Evolutionary conservation across 2,797 vertebrate genomes (phyloP), one percentile per base, ranked within the genome.

Genomic region (Poeciliopsis gracilis): DNA sequence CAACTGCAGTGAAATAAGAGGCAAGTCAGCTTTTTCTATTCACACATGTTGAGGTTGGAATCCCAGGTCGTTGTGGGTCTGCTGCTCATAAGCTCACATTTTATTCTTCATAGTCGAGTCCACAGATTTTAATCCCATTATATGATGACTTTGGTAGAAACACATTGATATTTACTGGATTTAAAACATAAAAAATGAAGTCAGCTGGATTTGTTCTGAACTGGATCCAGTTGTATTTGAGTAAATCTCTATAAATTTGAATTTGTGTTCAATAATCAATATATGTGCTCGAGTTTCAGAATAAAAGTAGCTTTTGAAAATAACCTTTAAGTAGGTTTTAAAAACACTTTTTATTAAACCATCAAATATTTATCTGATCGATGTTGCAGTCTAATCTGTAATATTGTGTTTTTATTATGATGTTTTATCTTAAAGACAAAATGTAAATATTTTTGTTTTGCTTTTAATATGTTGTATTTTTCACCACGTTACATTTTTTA

Each of bases 41-140:
- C 67, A 18, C 67, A 70, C 67, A 46, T 70, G 67, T 45, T 70
- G 67, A 70, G 41, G 25, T 3, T 45, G 67, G 67, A n/a, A 46
- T 45, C 67, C 67, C 67, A 45, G 23, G 2, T 46, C 15, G 25
- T 45, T 46, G 8, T 69, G 11, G 2, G 38, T 45, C 4, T 70
- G 30, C 12, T 18, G 67, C 25, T 46, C 4, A 70, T 16, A 70
- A 70, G 46, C 41, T 46, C 41, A 46, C 41, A 45, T 46, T 46
- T 70, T 45, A 25, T 46, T 70, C 41, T 45, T 16, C 2, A 7
- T 70, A 45, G 23, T 45, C 38, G 15, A 10, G n/a, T 28, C 41
- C 8, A 4, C 41, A 28, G 67, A 45, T 28, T 8, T 46, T 45
- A 15, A 70, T 23, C 49, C 25, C 25, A 15, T 23, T 69, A 9